Conservation (phyloP, 2,113 vertebrate genomes). For the Dipodomys spectabilis region DNA sequence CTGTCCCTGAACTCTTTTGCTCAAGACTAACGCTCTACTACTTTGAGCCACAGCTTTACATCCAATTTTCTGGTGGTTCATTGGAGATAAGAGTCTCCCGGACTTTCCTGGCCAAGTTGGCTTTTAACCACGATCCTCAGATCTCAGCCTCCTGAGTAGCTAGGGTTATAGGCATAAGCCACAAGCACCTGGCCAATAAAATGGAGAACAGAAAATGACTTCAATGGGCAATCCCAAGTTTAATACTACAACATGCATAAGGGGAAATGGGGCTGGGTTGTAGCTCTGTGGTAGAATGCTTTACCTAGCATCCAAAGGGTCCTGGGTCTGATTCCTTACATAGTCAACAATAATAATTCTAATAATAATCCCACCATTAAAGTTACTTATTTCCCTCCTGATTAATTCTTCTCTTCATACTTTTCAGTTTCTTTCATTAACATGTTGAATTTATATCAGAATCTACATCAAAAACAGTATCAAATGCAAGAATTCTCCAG, state of each 20-base stretch:
- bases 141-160: no score
- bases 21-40: no score
- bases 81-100: no score
- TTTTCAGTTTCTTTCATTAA: neutral
- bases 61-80: no score
- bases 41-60: no score
- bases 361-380: neutral
- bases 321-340: neutral
- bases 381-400: neutral
- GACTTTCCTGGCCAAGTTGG: no score
- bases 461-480: neutral
- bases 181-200: neutral
- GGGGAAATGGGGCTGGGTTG: neutral
- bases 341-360: accelerated
- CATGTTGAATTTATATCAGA: neutral
- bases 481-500: neutral
- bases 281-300: no score
- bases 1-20: no score
- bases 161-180: no score
- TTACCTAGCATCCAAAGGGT: neutral
- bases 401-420: neutral
- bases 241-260: no score
- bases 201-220: neutral
- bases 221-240: neutral
- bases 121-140: no score